Evolutionary conservation across 2,888 invertebrate species (phyloP), one percentile per base, ranked within the genome.

Genomic region (Caenorhabditis sp.): DNA sequence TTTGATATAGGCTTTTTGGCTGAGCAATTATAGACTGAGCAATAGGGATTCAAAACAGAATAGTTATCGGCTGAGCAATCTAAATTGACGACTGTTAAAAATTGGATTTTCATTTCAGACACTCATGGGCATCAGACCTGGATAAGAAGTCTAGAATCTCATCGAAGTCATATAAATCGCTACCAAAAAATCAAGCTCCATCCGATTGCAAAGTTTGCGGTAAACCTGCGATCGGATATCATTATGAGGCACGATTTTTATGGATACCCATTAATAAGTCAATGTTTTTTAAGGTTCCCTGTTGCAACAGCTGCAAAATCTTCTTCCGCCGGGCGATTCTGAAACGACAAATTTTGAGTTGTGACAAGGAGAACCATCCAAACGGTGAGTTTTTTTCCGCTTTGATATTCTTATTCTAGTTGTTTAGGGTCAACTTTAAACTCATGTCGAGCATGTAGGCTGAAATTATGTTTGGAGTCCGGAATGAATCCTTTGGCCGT

Each of bases 171-270:
- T 79, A 70, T 58, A 79, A 79, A 41, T 22, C 47, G 35, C 41
- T 79, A 1, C 64, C 70, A 19, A 22, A 72, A 22, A 80, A 73
- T 59, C 66, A 79, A 28, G 84, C 85, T 35, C 88, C 88, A 16
- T 66, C 83, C 1, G 69, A 68, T 3, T 88, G 88, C 68, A 59
- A 59, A 2, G 81, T 88, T 6, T 88, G 88, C 54, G 79, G 85
- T 35, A 86, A 84, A 44, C 70, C 76, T 5, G 87, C 88, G 0
- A 82, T 85, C 19, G 88, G 88, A 38, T 88, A 85, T 49, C 87
- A 88, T 61, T 88, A 86, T 61, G 86, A 86, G 49, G 87, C 85
- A 14, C 54, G 80, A 54, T 14, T 19, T 38, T 26, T 22, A n/a
- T 12, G 7, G 7, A 2, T 2, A 54, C 6, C 6, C 2, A 38